Evolutionary conservation across 1,140 invertebrate species (phyloP).

Genomic region (Ladona fulva): DNA sequence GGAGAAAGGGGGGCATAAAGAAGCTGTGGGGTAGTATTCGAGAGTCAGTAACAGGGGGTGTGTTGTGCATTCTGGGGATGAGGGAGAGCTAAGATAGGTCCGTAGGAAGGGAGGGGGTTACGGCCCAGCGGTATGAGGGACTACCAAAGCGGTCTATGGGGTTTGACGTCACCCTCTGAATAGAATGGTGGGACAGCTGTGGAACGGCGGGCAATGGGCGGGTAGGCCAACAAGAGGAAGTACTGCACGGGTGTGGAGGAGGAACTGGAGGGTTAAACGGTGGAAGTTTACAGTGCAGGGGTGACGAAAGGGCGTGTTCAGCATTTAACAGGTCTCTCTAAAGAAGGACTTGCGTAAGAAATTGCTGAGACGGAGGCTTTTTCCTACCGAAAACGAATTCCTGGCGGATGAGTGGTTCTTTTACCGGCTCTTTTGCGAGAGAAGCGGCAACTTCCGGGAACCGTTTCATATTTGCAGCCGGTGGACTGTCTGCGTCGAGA

Average conservation of each 20-base stretch:
- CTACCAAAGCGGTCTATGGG: not conserved
- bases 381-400: no score
- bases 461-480: no score
- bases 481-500: no score
- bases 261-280: not conserved
- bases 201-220: not conserved
- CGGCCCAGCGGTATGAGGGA: not conserved
- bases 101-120: not conserved
- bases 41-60: not conserved
- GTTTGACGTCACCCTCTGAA: not conserved
- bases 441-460: no score
- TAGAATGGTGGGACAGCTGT: not conserved
- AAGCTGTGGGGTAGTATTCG: not conserved
- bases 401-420: no score
- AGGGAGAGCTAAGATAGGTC: not conserved
- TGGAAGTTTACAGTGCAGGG: no score
- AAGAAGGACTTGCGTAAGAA: no score
- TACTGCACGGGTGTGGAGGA: not conserved
- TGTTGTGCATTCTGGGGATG: not conserved
- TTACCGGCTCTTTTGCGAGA: no score
- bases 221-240: not conserved
- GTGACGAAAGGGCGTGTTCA: no score
- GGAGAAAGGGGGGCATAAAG: not conserved
- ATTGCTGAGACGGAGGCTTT: no score
- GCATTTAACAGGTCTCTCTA: no score